Evolutionary conservation across 64 coral and sea anemone genomes (phyloP), one percentile per base, ranked within the genome.

Genomic region (Montipora foliosa): DNA sequence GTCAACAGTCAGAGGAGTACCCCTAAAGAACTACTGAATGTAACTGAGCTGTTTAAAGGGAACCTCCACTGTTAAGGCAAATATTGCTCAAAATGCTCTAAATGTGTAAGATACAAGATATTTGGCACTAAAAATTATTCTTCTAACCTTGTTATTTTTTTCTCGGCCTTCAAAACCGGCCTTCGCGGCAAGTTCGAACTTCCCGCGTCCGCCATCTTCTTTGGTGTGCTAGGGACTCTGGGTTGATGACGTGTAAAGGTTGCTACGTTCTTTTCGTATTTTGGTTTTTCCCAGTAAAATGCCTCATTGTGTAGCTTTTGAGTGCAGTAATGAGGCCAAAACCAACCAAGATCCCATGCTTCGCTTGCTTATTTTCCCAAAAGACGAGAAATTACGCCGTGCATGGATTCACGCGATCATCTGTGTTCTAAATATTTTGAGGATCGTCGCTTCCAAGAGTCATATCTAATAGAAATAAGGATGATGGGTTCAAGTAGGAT

Each of bases 391-490:
- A 67, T 67, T 90, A 68, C 57, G 25, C 0, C 57, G 47, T 9
- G 77, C 25, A 14, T 92, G 91, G 91, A 29, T 84, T 77, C 49
- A 86, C 47, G 81, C 90, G 15, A 57, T n/a, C 20, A 75, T 37
- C 13, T 93, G 19, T 93, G 92, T 25, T 81, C 76, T 2, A 50
- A 87, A 16, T 84, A 93, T 46, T 93, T 93, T 24, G 83, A 80
- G 29, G 22, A 2, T 4, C 49, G 47, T 24, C 66, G 75, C 67
- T 88, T 93, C 50, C 76, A 93, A 47, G 75, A 80, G 2, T 6
- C 58, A 1, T 47, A 73, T 4, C 66, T 49, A 15, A 37, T 93
- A 24, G 44, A 66, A 37, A 59, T 51, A 1, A 5, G 81, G 20
- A 12, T 93, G 21, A 13, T 93, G 21, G 84, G 92, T 45, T 44